Base-by-base conservation (phyloP, 1,140 invertebrate genomes). In the Leptinotarsa defecta region DNA sequence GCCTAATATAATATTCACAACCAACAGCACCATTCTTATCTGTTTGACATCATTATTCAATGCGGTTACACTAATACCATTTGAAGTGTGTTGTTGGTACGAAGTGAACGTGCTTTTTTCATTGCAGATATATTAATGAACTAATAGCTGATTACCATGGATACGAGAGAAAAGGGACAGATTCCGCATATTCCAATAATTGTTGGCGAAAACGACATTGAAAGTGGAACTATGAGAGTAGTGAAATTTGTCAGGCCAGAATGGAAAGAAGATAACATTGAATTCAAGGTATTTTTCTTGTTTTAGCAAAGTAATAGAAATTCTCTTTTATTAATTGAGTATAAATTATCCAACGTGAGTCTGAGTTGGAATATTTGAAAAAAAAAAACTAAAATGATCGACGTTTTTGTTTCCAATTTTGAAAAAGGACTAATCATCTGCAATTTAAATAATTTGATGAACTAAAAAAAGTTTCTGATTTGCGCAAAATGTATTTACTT, bases 191-290 rank as follows among this genome's bases (percentile, higher is more conserved):
- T 82, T 69, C 24, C 52, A 17, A 69, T 81, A 1, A 70, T 43
- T 8, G 70, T 83, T 4, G 73, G 78, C 43, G 82, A 81, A 49
- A 75, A 81, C 49, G 74, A 81, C 68, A 71, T 83, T 20, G 75
- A 77, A 61, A 71, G 73, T 13, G 87, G 87, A 49, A 86, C 88
- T 74, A 74, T 78, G 68, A 81, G 86, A 82, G 81, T 89, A 76
- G 80, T 89, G 62, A 77, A 83, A 81, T 80, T 76, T 74, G 83
- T 89, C 74, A 82, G 86, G 76, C 87, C 88, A 13, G 70, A 82
- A 34, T 89, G 88, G 88, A 71, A 79, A 71, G 48, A 75, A 71
- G 78, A 85, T 43, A 83, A 84, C 64, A 84, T 89, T 72, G 84
- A 84, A 79, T 87, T 87, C 80, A 87, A 88, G 85, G 87, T 88